These are phyloP conservation scores for Psephotus haematonotus DNA, from an alignment of 2,113 vertebrate genomes.

Conservation along the genomic window DNA sequence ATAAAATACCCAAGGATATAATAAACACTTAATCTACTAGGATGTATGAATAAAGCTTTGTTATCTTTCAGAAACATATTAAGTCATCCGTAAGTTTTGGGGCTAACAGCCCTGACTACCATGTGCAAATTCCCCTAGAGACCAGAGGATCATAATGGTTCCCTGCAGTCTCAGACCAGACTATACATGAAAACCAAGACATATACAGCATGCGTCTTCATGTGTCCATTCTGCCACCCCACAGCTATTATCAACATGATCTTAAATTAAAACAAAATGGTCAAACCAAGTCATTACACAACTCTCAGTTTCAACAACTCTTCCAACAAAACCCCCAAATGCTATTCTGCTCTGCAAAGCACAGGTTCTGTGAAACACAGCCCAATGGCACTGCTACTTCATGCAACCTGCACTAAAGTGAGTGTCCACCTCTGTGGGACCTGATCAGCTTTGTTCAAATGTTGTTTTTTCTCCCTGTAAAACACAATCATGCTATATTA, in stretches of 20 bases:
- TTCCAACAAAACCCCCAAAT: neutral
- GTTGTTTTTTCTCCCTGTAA: neutral
- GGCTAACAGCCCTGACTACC: neutral
- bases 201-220: neutral
- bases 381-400: neutral
- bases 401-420: neutral
- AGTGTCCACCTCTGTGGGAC: fast-evolving
- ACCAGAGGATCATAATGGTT: neutral
- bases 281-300: neutral
- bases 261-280: neutral
- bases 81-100: neutral
- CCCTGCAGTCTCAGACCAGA: neutral
- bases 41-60: neutral
- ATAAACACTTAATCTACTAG: neutral
- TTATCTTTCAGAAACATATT: neutral
- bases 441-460: neutral
- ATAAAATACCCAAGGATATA: neutral
- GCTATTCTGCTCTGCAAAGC: neutral
- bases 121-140: neutral
- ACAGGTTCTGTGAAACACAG: neutral
- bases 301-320: neutral
- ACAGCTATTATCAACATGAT: neutral
- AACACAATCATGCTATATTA: neutral
- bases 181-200: neutral
- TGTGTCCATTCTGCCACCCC: neutral